Conservation (phyloP, 2,888 invertebrate genomes). For the Trissolcus japonicus region DNA sequence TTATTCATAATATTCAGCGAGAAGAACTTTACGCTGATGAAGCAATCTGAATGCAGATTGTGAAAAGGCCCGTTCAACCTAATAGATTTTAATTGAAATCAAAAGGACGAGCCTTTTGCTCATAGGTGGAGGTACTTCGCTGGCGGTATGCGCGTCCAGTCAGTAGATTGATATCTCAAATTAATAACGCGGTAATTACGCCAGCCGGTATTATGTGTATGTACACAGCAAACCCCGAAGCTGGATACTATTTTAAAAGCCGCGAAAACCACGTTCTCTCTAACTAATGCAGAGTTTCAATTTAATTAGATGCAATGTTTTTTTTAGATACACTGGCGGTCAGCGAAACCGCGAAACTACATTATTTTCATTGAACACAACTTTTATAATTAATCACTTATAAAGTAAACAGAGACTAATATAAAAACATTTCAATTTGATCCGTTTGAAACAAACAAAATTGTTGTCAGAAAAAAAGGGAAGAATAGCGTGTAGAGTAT, state of each 20-base stretch:
- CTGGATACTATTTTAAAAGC: slow-evolving; percentile 22
- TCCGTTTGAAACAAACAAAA: no score
- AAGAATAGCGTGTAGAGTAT: no score
- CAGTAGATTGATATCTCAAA: slow-evolving; percentile 65
- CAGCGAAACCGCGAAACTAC: no score
- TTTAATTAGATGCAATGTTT: no score
- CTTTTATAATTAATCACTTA: no score
- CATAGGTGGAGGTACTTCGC: slow-evolving; percentile 35
- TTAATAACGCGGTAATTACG: slow-evolving; percentile 65
- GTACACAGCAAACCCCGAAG: slow-evolving; percentile 18
- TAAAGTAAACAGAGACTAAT: no score
- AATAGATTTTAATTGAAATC: slow-evolving; percentile 66
- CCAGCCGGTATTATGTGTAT: slow-evolving; percentile 41
- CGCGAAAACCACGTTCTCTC: slow-evolving; percentile 16
- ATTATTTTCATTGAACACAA: no score
- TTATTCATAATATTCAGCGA: slow-evolving; percentile 25
- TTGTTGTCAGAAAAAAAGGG: no score
- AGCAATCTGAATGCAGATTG: slow-evolving; percentile 58
- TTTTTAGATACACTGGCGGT: no score
- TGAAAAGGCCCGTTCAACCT: slow-evolving; percentile 57
- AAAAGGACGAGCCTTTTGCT: slow-evolving; percentile 21
- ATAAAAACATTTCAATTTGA: no score
- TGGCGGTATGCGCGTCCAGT: slow-evolving; percentile 57
- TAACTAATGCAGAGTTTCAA: slow-evolving; percentile 9
- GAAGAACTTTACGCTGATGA: slow-evolving; percentile 39